Conservation (phyloP, 2,888 invertebrate species). For the Anthrax anthrax region DNA sequence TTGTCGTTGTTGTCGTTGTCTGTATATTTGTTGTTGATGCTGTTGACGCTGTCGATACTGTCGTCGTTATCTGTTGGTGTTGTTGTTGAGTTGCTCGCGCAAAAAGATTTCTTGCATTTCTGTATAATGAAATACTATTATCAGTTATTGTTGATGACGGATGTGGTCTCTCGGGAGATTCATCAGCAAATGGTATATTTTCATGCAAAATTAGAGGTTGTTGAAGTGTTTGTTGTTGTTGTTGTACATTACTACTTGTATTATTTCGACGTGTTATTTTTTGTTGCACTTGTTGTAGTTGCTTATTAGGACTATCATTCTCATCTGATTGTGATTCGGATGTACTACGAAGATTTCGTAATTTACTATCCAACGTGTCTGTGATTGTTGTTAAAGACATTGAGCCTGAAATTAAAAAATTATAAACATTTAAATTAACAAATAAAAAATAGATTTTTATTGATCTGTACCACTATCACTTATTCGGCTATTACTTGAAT, state of each 20-base stretch:
- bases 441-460: neutral
- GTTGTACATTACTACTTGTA: conserved; percentile 2
- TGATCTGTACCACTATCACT: conserved; percentile 29
- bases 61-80: too few relatives aligned
- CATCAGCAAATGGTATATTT: conserved; percentile 58
- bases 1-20: neutral
- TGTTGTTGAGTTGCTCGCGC: neutral
- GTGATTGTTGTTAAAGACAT: conserved; percentile 74
- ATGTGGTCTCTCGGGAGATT: conserved; percentile 40
- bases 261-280: conserved; percentile 1
- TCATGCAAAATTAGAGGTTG: conserved; percentile 36
- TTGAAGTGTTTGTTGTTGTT: conserved; percentile 18
- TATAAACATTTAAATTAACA: neutral
- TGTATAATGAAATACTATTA: neutral
- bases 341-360: conserved; percentile 56
- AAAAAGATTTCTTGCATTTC: neutral
- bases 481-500: conserved; percentile 28
- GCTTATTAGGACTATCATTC: conserved; percentile 30
- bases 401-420: conserved; percentile 38
- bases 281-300: neutral
- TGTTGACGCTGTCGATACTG: too few relatives aligned
- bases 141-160: neutral
- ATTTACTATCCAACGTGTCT: conserved; percentile 71
- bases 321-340: conserved; percentile 43
- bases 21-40: neutral